phyloP scores from a whole-genome alignment of 2,797 vertebrate species.

The Clamator glandarius region DNA sequence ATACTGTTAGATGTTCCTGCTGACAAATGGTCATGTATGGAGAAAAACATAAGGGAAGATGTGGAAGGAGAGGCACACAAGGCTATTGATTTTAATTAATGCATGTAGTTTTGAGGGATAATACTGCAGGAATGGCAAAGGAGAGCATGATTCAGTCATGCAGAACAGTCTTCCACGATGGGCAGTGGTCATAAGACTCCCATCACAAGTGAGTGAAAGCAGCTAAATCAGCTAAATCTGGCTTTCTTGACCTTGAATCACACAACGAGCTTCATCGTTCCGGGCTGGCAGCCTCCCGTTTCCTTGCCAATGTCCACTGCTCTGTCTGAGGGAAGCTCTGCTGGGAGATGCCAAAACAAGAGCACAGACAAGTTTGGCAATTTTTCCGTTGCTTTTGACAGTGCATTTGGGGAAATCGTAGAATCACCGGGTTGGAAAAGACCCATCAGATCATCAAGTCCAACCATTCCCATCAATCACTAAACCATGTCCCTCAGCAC shows the following conservation, averaged over 20 bases:
- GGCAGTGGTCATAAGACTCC: slow-evolving; percentile 29
- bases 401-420: not conserved
- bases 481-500: no score
- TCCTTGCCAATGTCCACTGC: not conserved
- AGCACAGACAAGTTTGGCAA: not conserved
- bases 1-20: not conserved
- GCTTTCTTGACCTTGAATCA: slow-evolving; percentile 24
- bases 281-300: not conserved
- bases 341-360: not conserved
- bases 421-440: no score
- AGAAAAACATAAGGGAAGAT: not conserved
- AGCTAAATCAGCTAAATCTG: slow-evolving; percentile 20
- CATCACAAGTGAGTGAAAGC: not conserved
- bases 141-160: not conserved
- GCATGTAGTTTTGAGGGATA: not conserved
- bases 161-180: not conserved
- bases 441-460: no score
- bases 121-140: not conserved
- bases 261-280: not conserved
- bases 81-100: not conserved
- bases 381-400: not conserved
- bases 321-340: not conserved
- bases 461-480: no score
- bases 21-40: not conserved
- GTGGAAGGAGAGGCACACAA: not conserved